Base-by-base conservation (phyloP, 2,113 vertebrate species). In the Alouatta palliata region DNA sequence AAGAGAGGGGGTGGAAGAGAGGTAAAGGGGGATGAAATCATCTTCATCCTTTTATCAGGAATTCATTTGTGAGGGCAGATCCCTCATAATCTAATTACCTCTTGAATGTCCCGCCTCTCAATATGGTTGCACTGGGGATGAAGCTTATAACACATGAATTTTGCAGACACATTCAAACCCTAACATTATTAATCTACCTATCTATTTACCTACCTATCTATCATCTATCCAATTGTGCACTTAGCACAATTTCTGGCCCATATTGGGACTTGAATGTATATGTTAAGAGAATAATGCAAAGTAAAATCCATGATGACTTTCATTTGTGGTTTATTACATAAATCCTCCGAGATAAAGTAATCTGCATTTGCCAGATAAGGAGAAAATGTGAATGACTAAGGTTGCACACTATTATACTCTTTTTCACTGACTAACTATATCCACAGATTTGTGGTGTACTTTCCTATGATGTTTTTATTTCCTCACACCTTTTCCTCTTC, bases 401-500 rank as follows among this genome's bases (percentile, higher is more conserved):
- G 17, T 23, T 73, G n/a, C 82, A 35, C 7, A 58, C n/a, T 40
- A 1, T 49, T 64, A 17, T 56, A 43, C 32, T 43, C 30, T 79
- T 61, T 86, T 56, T 95, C 92, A 93, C 61, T 96, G 96, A 96
- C 80, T 97, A 97, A 95, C 56, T 47, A 17, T 37, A 21, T 52
- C 85, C 58, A 35, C 66, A 82, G 89, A 81, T 86, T 81, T 84
- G 73, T 85, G 87, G 81, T 75, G 14, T 70, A 64, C 52, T 84
- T 96, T 91, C 75, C 66, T 96, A 37, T 89, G 66, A 75, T 87
- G n/a, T 64, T 92, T 97, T 81, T n/a, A 45, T 92, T 96, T 94
- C 94, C 96, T 94, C 87, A 90, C 47, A 92, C 94, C 43, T 96
- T 90, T 96, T 6, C 85, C 79, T 43, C 81, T 96, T 90, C 35